These are phyloP conservation scores for Drosophila picticornis DNA, from an alignment of 2,888 invertebrate genomes.

Conservation along the genomic window DNA sequence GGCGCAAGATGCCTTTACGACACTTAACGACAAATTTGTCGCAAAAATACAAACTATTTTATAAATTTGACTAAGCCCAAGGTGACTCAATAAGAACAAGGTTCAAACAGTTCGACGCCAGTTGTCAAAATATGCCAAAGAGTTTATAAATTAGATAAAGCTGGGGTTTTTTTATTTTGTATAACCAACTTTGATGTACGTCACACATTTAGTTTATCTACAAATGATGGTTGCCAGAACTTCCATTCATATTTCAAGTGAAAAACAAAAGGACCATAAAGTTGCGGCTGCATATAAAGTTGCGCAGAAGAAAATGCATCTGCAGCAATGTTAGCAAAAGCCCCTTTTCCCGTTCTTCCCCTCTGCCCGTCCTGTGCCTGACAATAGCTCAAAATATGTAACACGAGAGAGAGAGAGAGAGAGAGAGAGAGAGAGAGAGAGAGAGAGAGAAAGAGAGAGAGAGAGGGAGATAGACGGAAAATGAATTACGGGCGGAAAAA, in stretches of 20 bases:
- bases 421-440: constrained; percentile 14
- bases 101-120: constrained; percentile 10
- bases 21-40: background rate
- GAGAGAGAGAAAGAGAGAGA: constrained; percentile 8
- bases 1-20: background rate
- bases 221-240: constrained; percentile 31
- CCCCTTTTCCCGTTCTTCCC: background rate
- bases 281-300: constrained; percentile 60
- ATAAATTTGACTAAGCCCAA: background rate
- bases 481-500: constrained; percentile 23
- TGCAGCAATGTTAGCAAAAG: constrained; percentile 24
- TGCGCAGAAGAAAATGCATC: constrained; percentile 56
- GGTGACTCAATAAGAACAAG: background rate
- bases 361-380: constrained; percentile 9
- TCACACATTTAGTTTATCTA: background rate
- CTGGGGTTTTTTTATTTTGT: background rate
- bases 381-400: constrained; percentile 74
- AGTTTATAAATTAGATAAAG: constrained; percentile 55
- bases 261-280: constrained; percentile 45
- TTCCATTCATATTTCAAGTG: constrained; percentile 30
- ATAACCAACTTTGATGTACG: background rate
- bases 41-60: background rate
- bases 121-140: constrained; percentile 31
- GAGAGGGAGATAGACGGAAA: constrained; percentile 3
- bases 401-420: constrained; percentile 22